Conservation (phyloP, 2,888 invertebrate species). For the Lasius fuliginosus region DNA sequence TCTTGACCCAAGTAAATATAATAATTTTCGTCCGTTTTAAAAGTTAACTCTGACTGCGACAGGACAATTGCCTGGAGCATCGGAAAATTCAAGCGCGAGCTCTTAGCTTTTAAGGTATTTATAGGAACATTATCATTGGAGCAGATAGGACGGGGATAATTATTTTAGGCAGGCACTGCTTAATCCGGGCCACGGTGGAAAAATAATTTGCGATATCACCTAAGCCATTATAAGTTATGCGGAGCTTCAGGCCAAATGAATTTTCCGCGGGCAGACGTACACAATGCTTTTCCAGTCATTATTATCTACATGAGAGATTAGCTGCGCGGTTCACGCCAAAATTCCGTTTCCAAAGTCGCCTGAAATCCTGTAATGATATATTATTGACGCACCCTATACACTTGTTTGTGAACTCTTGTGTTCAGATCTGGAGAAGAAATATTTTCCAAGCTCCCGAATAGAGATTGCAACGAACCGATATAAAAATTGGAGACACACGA, state of each 20-base stretch:
- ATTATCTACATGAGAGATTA: conserved; percentile 76
- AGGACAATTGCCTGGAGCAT: neutral
- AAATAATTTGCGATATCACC: conserved; percentile 80
- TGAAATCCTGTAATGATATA: conserved; percentile 71
- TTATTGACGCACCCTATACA: conserved; percentile 48
- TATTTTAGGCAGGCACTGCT: conserved; percentile 73
- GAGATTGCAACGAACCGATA: neutral
- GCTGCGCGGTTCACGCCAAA: conserved; percentile 71
- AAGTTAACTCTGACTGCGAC: neutral
- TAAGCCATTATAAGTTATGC: conserved; percentile 81
- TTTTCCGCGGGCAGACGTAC: conserved; percentile 69
- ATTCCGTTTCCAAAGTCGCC: conserved; percentile 66
- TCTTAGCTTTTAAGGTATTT: conserved; percentile 65
- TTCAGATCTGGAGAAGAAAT: conserved; percentile 33
- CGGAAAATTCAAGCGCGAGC: conserved; percentile 43
- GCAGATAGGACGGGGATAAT: conserved; percentile 72
- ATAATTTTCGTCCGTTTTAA: neutral
- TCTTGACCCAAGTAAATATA: neutral
- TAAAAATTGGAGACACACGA: neutral
- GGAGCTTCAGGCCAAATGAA: conserved; percentile 75
- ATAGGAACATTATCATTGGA: conserved; percentile 71
- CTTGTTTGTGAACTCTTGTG: conserved; percentile 22
- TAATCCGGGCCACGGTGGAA: conserved; percentile 75
- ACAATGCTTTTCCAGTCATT: conserved; percentile 77
- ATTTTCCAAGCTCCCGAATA: neutral